Evolutionary conservation across 2,113 vertebrate species (phyloP).

Genomic region (Turdus rufiventris): DNA sequence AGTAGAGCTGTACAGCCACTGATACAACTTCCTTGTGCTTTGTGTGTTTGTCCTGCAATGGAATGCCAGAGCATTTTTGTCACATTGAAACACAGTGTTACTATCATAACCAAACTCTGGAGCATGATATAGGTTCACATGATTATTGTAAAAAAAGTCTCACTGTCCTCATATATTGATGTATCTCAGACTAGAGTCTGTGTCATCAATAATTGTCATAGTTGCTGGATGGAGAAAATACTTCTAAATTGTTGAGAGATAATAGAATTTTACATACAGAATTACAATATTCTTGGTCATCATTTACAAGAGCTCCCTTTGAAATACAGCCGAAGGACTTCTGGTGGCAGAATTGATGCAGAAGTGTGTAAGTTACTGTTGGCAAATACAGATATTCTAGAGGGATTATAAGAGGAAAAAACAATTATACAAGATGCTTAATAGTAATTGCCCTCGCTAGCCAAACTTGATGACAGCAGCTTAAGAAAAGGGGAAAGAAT

Average conservation of each 20-base stretch:
- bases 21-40: not conserved
- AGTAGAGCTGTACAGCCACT: not conserved
- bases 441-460: not conserved
- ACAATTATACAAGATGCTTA: not conserved
- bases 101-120: not conserved
- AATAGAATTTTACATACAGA: not conserved
- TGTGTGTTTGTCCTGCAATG: not conserved
- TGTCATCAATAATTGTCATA: not conserved
- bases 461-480: not conserved
- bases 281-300: not conserved
- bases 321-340: not conserved
- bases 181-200: not conserved
- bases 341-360: not conserved
- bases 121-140: not conserved
- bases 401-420: not conserved
- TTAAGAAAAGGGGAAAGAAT: not conserved
- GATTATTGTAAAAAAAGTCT: not conserved
- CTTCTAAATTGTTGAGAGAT: not conserved
- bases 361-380: not conserved
- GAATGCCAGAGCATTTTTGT: not conserved
- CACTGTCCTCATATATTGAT: not conserved
- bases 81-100: not conserved
- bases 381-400: not conserved
- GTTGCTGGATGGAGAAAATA: not conserved
- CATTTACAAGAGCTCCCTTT: not conserved